These are phyloP conservation scores for Drosophila siamana DNA, from an alignment of 2,888 invertebrate genomes.

Conservation along the genomic window DNA sequence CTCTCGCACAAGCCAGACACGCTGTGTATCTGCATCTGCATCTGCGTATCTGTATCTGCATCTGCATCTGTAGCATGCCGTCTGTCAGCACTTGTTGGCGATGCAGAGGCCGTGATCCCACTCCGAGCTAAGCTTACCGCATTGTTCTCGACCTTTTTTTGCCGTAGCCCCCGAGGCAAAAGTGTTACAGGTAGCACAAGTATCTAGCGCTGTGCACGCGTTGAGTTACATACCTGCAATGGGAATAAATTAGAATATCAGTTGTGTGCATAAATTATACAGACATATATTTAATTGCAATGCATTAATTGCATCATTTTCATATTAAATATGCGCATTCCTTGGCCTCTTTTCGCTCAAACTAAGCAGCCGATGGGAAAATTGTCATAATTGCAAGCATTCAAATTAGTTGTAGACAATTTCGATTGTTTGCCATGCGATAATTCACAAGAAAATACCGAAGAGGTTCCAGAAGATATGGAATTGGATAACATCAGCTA, in stretches of 20 bases:
- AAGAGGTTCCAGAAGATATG: no score
- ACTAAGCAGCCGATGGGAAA: no score
- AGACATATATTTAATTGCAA: neutral
- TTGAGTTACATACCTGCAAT: slow-evolving; percentile 58
- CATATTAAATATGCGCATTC: no score
- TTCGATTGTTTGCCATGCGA: neutral
- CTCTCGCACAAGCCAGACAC: no score
- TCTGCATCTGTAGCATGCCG: slow-evolving; percentile 17
- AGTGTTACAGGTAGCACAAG: neutral
- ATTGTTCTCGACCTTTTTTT: slow-evolving; percentile 34
- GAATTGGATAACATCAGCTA: no score
- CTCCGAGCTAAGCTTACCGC: slow-evolving; percentile 48
- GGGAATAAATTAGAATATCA: slow-evolving; percentile 7
- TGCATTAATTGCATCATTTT: no score
- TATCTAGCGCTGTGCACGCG: slow-evolving; percentile 1
- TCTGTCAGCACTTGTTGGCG: slow-evolving; percentile 35
- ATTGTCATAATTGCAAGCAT: no score
- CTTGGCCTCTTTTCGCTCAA: no score
- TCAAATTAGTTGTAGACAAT: no score
- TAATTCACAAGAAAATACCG: no score
- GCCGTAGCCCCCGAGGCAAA: neutral
- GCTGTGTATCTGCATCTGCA: slow-evolving; percentile 23
- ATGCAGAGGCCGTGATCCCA: slow-evolving; percentile 46
- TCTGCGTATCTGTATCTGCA: slow-evolving; percentile 3
- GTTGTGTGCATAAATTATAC: neutral